Conservation (phyloP, 1,140 invertebrate species). For the Magallana ariakensis region DNA sequence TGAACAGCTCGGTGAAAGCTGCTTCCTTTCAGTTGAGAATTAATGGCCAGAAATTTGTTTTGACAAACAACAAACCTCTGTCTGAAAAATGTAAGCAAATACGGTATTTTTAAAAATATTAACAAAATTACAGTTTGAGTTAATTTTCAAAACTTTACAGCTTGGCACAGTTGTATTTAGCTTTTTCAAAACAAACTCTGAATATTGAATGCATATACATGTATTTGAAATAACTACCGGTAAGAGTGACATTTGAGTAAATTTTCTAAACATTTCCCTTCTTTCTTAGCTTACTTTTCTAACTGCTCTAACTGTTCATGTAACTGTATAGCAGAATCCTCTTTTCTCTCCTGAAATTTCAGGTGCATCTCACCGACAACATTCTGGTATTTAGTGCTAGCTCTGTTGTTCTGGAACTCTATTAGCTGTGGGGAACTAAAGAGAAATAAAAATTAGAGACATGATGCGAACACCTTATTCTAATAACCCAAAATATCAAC, state of each 20-base stretch:
- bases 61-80: conserved; percentile 73
- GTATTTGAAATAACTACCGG: too few relatives aligned
- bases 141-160: too few relatives aligned
- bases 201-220: too few relatives aligned
- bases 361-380: conserved; percentile 67
- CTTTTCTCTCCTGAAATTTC: conserved; percentile 74
- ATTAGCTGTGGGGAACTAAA: conserved; percentile 70
- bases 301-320: conserved; percentile 76
- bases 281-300: conserved; percentile 70
- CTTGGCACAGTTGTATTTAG: too few relatives aligned
- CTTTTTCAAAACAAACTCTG: too few relatives aligned
- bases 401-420: conserved; percentile 69
- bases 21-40: conserved; percentile 56
- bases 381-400: conserved; percentile 66
- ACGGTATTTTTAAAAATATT: too few relatives aligned
- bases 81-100: conserved; percentile 51
- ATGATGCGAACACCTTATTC: neutral
- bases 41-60: conserved; percentile 72
- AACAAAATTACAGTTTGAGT: too few relatives aligned
- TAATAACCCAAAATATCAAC: neutral
- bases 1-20: conserved; percentile 71
- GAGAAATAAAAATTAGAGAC: conserved; percentile 7
- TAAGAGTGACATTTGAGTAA: too few relatives aligned
- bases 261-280: too few relatives aligned
- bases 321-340: conserved; percentile 76